Evolutionary conservation across 2,797 vertebrate species (phyloP).

Genomic region (Brotula barbata): DNA sequence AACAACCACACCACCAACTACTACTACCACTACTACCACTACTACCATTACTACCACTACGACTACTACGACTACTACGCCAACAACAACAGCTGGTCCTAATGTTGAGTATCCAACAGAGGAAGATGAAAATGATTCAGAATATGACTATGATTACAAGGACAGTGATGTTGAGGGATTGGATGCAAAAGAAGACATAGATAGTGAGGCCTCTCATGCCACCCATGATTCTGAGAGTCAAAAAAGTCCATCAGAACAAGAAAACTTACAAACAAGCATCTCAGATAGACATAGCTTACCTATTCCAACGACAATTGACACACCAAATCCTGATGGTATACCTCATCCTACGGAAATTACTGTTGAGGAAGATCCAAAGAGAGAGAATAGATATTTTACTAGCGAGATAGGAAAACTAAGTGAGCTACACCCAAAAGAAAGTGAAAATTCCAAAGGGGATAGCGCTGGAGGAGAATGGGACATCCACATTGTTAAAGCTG

Average conservation of each 20-base stretch:
- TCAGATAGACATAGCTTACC: slow-evolving; percentile 10
- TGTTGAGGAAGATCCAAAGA: slow-evolving; percentile 18
- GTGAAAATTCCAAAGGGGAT: not conserved
- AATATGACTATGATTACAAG: slow-evolving; percentile 53
- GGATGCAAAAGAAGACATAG: slow-evolving; percentile 43
- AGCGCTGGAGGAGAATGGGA: slow-evolving; percentile 2
- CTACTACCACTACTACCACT: slow-evolving; percentile 31
- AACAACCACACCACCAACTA: slow-evolving; percentile 13
- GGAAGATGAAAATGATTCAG: slow-evolving; percentile 29
- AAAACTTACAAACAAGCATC: slow-evolving; percentile 9
- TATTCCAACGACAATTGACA: slow-evolving; percentile 23
- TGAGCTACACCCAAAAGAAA: slow-evolving; percentile 1
- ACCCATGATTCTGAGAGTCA: slow-evolving; percentile 19
- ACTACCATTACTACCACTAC: slow-evolving; percentile 16
- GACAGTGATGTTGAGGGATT: slow-evolving; percentile 28
- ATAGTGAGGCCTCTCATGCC: slow-evolving; percentile 18
- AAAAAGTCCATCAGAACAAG: slow-evolving; percentile 15
- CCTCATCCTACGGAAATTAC: slow-evolving; percentile 10
- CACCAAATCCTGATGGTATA: slow-evolving; percentile 13
- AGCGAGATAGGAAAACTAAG: slow-evolving; percentile 6
- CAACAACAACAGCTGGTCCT: slow-evolving; percentile 33
- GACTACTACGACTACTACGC: slow-evolving; percentile 20
- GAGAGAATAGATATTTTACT: not conserved
- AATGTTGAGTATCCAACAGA: slow-evolving; percentile 51
- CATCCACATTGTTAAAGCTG: not conserved